Base-by-base conservation (phyloP, 2,888 invertebrate species). In the Allygus modestus region DNA sequence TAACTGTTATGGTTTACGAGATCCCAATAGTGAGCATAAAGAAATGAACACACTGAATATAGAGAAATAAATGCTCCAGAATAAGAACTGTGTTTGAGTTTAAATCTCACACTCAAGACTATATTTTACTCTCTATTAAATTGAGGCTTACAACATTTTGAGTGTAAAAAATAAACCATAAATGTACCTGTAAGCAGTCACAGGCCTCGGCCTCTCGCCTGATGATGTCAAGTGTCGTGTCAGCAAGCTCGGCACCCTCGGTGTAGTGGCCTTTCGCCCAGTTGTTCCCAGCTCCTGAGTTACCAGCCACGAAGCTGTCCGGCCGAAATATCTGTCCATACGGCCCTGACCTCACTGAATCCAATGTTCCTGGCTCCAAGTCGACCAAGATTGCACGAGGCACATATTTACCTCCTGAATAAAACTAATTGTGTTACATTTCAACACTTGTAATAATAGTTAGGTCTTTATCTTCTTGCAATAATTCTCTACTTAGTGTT, bases 221-320 rank as follows among this genome's bases (percentile, higher is more conserved):
- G 23, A 73, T 73, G 73, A 73, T 17, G 23, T 73, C 73, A 9
- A 73, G 73, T 4, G 73, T 73, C 9, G 73, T 73, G 28, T 73
- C 73, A 1, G 73, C 73, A 12, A 73, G 73, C 43, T 73, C 73
- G 5, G 73, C 73, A 1, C 73, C 73, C 43, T 73, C 73, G 33
- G 94, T 94, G 90, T 94, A 94, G 88, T 94, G 94, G 54, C 94
- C 94, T 89, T 91, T 91, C 46, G 91, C 91, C 91, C 91, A 91
- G 86, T 91, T 91, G 87, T 91, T 91, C 0, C 92, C 92, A 20
- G 92, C 92, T 0, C 92, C 92, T 86, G 90, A 90, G 85, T 92
- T 92, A 0, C 92, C 92, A 88, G 93, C 94, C 43, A 94, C 93
- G 87, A 94, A 95, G 90, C 94, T 94, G 89, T 95, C 94, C 9